Percentiles rank a stretch among this genome's conserved stretches.
These are phyloP conservation scores for Graptemys geographica DNA, from an alignment of 2,797 vertebrate genomes.

Conservation along the genomic window DNA sequence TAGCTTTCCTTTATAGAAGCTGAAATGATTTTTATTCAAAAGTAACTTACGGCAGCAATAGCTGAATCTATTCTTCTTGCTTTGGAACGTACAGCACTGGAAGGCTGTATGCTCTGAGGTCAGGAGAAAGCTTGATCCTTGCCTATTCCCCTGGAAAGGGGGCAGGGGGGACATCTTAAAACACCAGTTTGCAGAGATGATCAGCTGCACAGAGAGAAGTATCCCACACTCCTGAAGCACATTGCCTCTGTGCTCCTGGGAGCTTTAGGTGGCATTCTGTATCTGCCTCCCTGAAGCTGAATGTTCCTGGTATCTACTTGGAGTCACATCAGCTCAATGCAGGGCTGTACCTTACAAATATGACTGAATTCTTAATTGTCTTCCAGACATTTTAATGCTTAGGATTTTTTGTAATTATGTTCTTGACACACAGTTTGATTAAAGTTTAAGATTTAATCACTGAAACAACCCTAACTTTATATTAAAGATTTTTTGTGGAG, in stretches of 20 bases:
- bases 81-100: background rate
- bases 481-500: background rate
- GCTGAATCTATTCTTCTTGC: background rate
- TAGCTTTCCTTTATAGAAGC: background rate
- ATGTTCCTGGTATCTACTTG: background rate
- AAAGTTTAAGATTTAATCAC: background rate
- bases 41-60: background rate
- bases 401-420: background rate
- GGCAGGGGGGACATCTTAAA: background rate
- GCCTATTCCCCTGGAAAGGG: background rate
- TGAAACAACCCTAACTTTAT: background rate
- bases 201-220: background rate
- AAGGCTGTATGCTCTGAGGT: background rate
- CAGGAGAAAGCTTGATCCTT: background rate
- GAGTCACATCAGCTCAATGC: background rate
- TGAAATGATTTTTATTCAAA: accelerated
- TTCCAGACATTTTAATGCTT: background rate
- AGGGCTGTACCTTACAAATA: background rate
- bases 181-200: background rate
- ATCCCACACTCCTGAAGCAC: background rate
- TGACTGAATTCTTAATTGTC: accelerated
- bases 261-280: background rate
- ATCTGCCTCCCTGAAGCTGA: background rate
- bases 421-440: background rate
- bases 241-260: background rate